Evolutionary conservation across 2,888 invertebrate genomes (phyloP), one percentile per base, ranked within the genome.

Genomic region (Nysson spinosus): DNA sequence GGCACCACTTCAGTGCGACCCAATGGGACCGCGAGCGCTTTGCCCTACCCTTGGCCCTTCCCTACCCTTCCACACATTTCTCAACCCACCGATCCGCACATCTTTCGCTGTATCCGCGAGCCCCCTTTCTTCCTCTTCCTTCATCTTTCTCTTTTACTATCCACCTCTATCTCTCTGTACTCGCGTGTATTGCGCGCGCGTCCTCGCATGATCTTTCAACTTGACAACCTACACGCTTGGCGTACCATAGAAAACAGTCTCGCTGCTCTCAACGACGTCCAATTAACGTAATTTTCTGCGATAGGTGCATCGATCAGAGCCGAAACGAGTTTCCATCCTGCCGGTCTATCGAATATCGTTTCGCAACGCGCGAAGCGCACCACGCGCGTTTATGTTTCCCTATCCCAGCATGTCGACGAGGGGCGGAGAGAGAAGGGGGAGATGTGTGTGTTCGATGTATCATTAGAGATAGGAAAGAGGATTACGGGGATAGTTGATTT

Each of bases 251-350:
- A 79, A 79, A 81, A 75, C 73, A 78, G 77, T 77, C 75, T 78
- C 75, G 73, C 69, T 62, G 70, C 67, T 75, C 75, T 80, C 77
- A 75, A 74, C 78, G 76, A 75, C 69, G 78, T 81, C 81, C 80
- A 80, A 81, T 81, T 81, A 80, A 80, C 80, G 78, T 81, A 80
- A 81, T 80, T 78, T 73, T 73, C 50, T 57, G 50, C 75, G 72
- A 79, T 77, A 78, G 70, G 60, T 72, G 55, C 71, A 79, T 78
- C 77, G 78, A 80, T 80, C 72, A 70, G 62, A 9, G 26, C 19
- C 30, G 49, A 46, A 58, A 73, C 63, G 60, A 73, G 56, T 51
- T 51, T 51, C 55, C 57, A 46, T 34, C 26, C 34, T 32, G 22
- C 32, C 50, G 20, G 20, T 40, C 37, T 22, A 32, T 35, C 63